Conservation (phyloP, 2,113 vertebrate genomes). For the Eptesicus fuscus region DNA sequence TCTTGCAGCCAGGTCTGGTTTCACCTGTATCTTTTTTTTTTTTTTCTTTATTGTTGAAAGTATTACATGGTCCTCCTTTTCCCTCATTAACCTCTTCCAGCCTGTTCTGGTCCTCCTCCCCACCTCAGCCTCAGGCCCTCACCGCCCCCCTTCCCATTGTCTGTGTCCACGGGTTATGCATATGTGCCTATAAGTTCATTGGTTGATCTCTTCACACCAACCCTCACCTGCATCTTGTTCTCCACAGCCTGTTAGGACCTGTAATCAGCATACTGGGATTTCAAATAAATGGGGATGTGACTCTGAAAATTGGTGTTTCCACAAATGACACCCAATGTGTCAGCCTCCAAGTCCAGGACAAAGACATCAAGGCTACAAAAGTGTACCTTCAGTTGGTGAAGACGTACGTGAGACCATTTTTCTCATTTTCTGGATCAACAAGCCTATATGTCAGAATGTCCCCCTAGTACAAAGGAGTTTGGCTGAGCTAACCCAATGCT, state of each 20-base stretch:
- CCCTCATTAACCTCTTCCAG: no score
- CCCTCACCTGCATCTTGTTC: neutral
- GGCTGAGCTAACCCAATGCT: neutral
- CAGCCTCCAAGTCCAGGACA: neutral
- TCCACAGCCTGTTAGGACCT: slow-evolving; percentile 7
- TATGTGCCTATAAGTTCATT: no score
- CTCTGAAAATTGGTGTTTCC: neutral
- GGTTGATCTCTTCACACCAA: no score
- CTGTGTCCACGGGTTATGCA: no score
- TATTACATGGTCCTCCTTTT: no score
- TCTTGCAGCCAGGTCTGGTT: neutral
- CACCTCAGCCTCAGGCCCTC: no score
- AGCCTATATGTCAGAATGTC: neutral
- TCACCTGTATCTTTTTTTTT: neutral
- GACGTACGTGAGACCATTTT: slow-evolving; percentile 31
- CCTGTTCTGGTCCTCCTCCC: no score
- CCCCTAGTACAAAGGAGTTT: neutral
- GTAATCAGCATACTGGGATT: neutral
- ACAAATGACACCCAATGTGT: slow-evolving; percentile 7
- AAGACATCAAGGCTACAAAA: neutral
- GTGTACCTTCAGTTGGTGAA: neutral
- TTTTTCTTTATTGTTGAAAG: no score
- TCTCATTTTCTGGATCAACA: neutral
- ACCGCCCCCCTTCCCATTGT: no score
- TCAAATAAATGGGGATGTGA: rapidly evolving